phyloP scores from a whole-genome alignment of 2,797 vertebrate genomes.

The Poecilia wingei region DNA sequence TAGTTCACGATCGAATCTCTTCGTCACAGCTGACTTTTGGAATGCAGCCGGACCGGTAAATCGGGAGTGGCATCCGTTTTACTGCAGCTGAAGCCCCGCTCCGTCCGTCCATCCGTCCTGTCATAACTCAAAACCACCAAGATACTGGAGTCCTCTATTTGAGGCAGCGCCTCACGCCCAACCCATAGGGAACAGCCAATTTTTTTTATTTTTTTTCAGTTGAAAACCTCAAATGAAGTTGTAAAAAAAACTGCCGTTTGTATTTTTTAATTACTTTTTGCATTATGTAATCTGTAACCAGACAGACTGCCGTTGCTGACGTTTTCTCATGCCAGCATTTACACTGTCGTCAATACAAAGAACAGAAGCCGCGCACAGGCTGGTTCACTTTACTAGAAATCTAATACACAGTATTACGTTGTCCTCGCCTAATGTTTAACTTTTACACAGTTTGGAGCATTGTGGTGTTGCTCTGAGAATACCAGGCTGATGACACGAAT shows the following conservation, averaged over 20 bases:
- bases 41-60: not conserved
- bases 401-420: not conserved
- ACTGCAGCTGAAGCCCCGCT: not conserved
- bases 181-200: not conserved
- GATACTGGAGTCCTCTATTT: not conserved
- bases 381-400: not conserved
- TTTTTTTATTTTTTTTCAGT: not conserved
- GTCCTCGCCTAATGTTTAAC: constrained; percentile 19
- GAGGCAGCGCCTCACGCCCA: not conserved
- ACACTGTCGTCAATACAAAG: not conserved
- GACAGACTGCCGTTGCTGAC: not conserved
- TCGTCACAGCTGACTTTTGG: not conserved
- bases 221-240: not conserved
- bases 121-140: not conserved
- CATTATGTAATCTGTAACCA: not conserved
- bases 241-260: not conserved
- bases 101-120: not conserved
- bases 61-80: not conserved
- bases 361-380: not conserved
- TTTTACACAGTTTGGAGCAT: not conserved
- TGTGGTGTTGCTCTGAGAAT: not conserved
- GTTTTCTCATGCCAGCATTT: not conserved
- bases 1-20: not conserved
- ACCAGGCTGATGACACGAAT: not conserved
- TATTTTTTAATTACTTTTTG: not conserved